phyloP scores from a whole-genome alignment of 2,797 vertebrate genomes.

The Thamnophis elegans region DNA sequence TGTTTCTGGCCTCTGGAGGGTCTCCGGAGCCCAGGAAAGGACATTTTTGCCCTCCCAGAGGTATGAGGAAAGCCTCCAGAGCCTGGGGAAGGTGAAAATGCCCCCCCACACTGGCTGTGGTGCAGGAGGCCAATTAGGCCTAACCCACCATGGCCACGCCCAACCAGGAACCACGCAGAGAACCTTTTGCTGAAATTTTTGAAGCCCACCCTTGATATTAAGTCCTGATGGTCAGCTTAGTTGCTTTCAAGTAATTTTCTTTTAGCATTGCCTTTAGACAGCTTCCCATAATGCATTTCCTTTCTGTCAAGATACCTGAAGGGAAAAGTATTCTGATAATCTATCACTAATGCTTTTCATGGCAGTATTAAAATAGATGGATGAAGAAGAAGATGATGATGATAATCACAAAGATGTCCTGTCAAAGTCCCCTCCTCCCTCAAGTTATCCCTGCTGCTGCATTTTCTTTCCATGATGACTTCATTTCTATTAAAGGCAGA shows the following conservation, averaged over 20 bases:
- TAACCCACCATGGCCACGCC: too few species aligned
- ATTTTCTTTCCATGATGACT: constrained; percentile 61
- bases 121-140: too few species aligned
- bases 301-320: not conserved
- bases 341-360: constrained; percentile 29
- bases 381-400: not conserved
- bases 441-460: constrained; percentile 36
- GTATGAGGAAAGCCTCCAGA: too few species aligned
- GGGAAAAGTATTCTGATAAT: not conserved
- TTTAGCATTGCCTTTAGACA: not conserved
- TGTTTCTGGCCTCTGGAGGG: too few species aligned
- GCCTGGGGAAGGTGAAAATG: too few species aligned
- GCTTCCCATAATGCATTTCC: not conserved
- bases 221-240: not conserved
- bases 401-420: constrained; percentile 51
- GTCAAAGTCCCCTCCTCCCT: constrained; percentile 46
- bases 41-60: too few species aligned
- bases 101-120: too few species aligned
- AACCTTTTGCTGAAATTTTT: too few species aligned
- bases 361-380: constrained; percentile 47
- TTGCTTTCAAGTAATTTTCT: fast-evolving
- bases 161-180: too few species aligned
- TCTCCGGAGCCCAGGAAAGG: too few species aligned
- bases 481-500: constrained; percentile 65
- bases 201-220: not conserved